Percentiles rank a stretch among this genome's conserved stretches.
Evolutionary conservation across 2,888 invertebrate species (phyloP).

Genomic region (Callyntrura guangdongensis): DNA sequence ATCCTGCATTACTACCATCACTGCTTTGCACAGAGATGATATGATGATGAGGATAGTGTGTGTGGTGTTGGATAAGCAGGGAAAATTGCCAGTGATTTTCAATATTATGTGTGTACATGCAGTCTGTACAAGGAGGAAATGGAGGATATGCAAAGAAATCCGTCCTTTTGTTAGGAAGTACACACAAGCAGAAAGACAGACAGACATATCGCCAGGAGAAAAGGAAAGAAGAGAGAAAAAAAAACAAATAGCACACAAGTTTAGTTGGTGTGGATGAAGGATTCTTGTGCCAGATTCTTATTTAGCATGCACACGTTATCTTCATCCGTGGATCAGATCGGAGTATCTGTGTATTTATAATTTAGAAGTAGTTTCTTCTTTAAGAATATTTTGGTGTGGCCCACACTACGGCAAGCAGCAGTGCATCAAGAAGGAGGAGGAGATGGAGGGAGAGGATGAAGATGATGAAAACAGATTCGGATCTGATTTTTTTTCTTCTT

Average conservation of each 20-base stretch:
- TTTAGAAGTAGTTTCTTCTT: no score
- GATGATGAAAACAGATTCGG: constrained; percentile 35
- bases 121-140: neutral
- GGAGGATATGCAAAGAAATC: neutral
- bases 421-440: neutral
- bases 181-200: neutral
- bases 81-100: constrained; percentile 55
- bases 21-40: neutral
- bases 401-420: neutral
- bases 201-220: neutral
- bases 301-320: constrained; percentile 6
- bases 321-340: neutral
- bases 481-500: neutral
- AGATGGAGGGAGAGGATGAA: constrained; percentile 5
- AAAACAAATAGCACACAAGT: neutral
- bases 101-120: neutral
- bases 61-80: constrained; percentile 47
- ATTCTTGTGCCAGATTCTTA: constrained; percentile 28
- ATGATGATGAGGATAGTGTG: neutral
- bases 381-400: no score
- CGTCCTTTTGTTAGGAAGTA: neutral
- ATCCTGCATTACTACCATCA: no score
- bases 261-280: neutral
- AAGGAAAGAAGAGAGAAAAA: neutral
- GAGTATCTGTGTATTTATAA: no score